Evolutionary conservation across 2,888 invertebrate species (phyloP), one percentile per base, ranked within the genome.

Genomic region (Siphlonurus alternatus): DNA sequence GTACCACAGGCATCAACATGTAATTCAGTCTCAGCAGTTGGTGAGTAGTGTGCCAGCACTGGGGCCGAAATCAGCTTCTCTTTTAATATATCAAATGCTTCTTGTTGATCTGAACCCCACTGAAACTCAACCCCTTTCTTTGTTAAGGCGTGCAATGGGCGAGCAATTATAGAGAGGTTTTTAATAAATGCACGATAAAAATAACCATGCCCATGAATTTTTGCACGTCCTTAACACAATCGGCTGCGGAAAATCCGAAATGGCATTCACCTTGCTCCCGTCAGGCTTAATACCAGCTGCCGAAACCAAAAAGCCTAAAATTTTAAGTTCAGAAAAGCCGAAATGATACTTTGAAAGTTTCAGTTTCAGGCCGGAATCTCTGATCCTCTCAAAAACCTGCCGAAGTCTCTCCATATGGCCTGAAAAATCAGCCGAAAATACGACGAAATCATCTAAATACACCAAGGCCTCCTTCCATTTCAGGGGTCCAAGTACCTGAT

Each of bases 1-100:
- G 24, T 10, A 1, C 18, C 2, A 20, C 24, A 61, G 1, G 63
- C 63, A 25, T 63, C 63, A 2, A 59, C 59, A 10, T 63, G 63
- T 10, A 38, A 10, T 15, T 38, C 38, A 5, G 38, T 38, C 38
- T 38, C 38, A 38, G 38, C 38, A 15, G 2, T 23, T 23, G 25
- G 20, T 19, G 70, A 67, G 66, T 67, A 72, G 7, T 65, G 56
- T 1, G 68, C 66, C 3, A 71, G 66, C 0, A 69, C 65, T n/a
- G 70, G 70, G 0, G 66, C 62, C 22, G 66, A 23, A 7, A 67
- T 63, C 2, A 72, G 60, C 53, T 61, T 18, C 7, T 53, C 15
- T 64, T 71, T 71, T 23, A 71, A 23, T 23, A 38, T 64, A 25
- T 19, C 18, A 24, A 65, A 65, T 2, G 63, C 38, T 2, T 2